Evolutionary conservation across 2,797 vertebrate genomes (phyloP), one percentile per base, ranked within the genome.

Genomic region (Cephalopachus bancanus): DNA sequence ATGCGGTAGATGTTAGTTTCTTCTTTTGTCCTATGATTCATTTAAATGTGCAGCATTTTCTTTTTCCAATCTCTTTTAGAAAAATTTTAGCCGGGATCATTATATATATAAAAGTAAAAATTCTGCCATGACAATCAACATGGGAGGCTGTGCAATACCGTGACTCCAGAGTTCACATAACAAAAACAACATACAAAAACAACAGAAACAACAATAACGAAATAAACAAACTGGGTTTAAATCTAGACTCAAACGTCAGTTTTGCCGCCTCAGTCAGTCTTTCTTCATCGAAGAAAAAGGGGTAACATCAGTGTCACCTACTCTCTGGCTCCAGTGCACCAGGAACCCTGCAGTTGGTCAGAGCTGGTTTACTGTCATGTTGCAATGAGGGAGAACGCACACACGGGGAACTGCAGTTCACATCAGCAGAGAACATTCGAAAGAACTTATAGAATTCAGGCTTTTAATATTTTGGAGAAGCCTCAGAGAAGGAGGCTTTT

Each of bases 321-420:
- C 28, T 49, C 7, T 60, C 7, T 26, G 28, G 7, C 53, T 78
- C 4, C 22, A 71, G 33, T 24, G 33, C 44, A 19, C 24, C 26
- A 11, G 44, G 15, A 16, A 17, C 53, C 3, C 12, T 12, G 69
- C 1, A 2, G 26, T 5, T 10, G 24, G 69, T n/a, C 33, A 51
- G 44, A 80, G 59, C 1, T 69, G 65, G n/a, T 59, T 83, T 30
- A 89, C 1, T 51, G 79, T 62, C 10, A 26, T 20, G 60, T 69
- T 62, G 2, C 3, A 67, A 1, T 12, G 20, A 62, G 49, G 6
- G 64, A 24, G 26, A n/a, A 14, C 1, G 5, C 9, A 65, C 6
- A 1, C 37, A 4, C 4, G 14, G 30, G 26, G 16, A 10, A 20
- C 10, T 14, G 9, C 0, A 16, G 20, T 22, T 10, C 24, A 12